Evolutionary conservation across 2,113 vertebrate species (phyloP).

Genomic region (Pongo pygmaeus): DNA sequence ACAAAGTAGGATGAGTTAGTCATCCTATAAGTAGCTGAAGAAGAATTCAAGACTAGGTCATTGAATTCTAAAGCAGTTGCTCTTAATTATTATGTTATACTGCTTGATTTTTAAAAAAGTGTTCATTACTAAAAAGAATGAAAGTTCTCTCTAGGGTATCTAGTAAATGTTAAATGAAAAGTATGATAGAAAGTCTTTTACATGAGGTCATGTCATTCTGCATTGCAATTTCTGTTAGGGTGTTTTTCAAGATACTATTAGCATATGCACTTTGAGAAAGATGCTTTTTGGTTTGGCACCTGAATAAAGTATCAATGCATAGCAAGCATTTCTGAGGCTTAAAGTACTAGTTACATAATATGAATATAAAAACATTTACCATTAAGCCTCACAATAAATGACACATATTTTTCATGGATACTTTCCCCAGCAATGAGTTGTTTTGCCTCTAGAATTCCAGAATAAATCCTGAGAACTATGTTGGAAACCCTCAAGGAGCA

Average conservation of each 20-base stretch:
- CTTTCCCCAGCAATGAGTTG: neutral
- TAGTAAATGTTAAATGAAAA: neutral
- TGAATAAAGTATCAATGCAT: neutral
- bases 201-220: neutral
- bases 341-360: neutral
- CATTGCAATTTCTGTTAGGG: neutral
- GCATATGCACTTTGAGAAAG: neutral
- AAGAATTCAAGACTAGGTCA: neutral
- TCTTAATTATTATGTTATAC: neutral
- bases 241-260: conserved; percentile 16
- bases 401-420: neutral
- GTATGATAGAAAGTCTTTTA: neutral
- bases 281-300: neutral
- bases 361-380: conserved; percentile 27
- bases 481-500: neutral
- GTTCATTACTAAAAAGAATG: conserved; percentile 15
- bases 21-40: neutral
- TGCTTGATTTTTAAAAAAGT: neutral
- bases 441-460: conserved; percentile 39
- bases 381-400: conserved; percentile 17
- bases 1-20: neutral
- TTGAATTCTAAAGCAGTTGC: neutral
- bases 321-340: neutral
- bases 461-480: neutral
- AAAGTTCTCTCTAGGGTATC: neutral